Evolutionary conservation across 92 coral and sea anemone genomes (phyloP).

Genomic region (Parazoanthus swiftii): DNA sequence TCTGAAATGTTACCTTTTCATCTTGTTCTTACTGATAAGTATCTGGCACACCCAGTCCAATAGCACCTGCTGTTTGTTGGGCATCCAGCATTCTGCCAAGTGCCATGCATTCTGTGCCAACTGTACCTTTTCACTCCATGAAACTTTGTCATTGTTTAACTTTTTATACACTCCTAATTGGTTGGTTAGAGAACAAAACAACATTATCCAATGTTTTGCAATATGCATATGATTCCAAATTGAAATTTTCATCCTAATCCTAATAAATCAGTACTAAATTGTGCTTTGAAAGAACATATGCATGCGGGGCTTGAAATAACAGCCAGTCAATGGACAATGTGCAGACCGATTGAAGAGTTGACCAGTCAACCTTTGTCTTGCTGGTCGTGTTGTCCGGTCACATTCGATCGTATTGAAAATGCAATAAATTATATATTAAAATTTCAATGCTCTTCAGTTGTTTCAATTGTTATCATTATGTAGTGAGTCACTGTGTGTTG

Average conservation of each 20-base stretch:
- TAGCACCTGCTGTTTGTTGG: conserved; percentile 79
- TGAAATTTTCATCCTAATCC: too few species aligned
- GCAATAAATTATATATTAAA: too few species aligned
- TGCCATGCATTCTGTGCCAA: conserved; percentile 71
- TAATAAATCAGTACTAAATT: neutral
- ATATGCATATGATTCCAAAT: neutral
- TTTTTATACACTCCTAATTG: conserved; percentile 69
- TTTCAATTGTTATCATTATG: too few species aligned
- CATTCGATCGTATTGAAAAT: too few species aligned
- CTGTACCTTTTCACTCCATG: conserved; percentile 59
- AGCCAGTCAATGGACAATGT: too few species aligned
- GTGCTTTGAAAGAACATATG: too few species aligned
- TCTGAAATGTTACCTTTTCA: conserved; percentile 44
- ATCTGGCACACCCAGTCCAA: conserved; percentile 77
- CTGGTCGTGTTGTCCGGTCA: too few species aligned
- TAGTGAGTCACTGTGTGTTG: too few species aligned
- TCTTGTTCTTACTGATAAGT: conserved; percentile 48
- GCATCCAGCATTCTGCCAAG: conserved; percentile 62
- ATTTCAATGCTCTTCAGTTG: too few species aligned
- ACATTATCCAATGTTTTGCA: neutral
- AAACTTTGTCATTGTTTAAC: conserved; percentile 50
- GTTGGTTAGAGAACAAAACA: neutral
- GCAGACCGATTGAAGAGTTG: too few species aligned
- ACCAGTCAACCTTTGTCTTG: too few species aligned
- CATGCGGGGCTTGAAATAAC: too few species aligned